A percentile compares a stretch with the other conserved stretches of the same genome.
These are phyloP conservation scores for Myanophis thanlyinensis DNA, from an alignment of 2,113 vertebrate genomes.

Conservation along the genomic window DNA sequence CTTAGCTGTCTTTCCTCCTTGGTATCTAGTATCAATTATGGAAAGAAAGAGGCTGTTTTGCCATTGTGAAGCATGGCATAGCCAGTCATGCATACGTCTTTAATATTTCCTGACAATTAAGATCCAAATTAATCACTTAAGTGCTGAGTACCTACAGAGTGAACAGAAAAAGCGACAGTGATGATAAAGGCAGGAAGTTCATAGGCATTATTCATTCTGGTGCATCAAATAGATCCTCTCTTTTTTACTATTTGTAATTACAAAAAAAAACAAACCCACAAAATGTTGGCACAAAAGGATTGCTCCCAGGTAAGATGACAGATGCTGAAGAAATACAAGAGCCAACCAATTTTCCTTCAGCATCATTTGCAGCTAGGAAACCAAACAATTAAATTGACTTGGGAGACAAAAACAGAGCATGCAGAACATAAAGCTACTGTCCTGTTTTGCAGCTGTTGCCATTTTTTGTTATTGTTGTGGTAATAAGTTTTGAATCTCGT, in stretches of 20 bases:
- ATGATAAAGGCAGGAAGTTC: not conserved
- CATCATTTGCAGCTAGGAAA: not conserved
- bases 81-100: not conserved
- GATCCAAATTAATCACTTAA: not conserved
- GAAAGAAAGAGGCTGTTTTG: not conserved
- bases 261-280: slow-evolving; percentile 14
- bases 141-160: not conserved
- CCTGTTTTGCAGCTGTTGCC: not conserved
- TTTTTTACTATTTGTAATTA: not conserved
- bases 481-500: not conserved
- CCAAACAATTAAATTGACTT: not conserved
- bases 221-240: not conserved
- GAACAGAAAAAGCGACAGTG: not conserved
- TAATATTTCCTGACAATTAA: not conserved
- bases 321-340: slow-evolving; percentile 3
- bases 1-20: not conserved
- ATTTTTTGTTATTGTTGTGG: not conserved
- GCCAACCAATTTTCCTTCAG: not conserved
- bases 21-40: not conserved
- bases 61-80: not conserved
- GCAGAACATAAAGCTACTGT: not conserved
- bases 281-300: not conserved
- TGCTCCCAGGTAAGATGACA: not conserved
- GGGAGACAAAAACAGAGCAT: slow-evolving; percentile 5
- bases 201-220: not conserved